A percentile compares a stretch with the other conserved stretches of the same genome.
phyloP scores from a whole-genome alignment of 2,888 invertebrate species.

The Hirtodrosophila duncani region DNA sequence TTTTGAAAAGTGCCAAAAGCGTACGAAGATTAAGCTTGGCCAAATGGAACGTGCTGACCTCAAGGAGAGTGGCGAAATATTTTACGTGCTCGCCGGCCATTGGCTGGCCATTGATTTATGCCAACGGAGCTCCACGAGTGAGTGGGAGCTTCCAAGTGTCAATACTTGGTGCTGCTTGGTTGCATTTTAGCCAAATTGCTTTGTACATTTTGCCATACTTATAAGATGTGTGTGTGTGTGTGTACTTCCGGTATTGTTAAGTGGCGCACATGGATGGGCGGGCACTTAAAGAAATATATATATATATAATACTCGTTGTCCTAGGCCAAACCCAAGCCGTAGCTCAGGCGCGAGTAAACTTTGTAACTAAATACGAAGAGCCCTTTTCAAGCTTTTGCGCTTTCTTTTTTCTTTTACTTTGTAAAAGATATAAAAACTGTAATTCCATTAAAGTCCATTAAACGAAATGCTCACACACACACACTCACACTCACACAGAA shows the following conservation, averaged over 20 bases:
- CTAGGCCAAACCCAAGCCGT: too few species aligned
- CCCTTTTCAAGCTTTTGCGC: conserved; percentile 39
- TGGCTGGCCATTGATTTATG: conserved; percentile 68
- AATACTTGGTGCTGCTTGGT: conserved; percentile 50
- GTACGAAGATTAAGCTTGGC: conserved; percentile 72
- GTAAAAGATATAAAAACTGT: conserved; percentile 56
- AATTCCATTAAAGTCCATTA: conserved; percentile 73
- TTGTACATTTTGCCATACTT: not conserved
- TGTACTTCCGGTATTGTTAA: conserved; percentile 66
- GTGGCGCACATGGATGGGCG: conserved; percentile 62
- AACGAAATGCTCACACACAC: conserved; percentile 52
- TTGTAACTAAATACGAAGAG: conserved; percentile 67
- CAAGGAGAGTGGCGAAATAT: conserved; percentile 58
- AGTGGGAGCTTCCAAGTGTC: conserved; percentile 68
- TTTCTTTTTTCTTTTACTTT: too few species aligned
- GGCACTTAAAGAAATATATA: conserved; percentile 54
- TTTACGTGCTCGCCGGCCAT: conserved; percentile 66
- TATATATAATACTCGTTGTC: conserved; percentile 64
- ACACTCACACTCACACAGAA: conserved; percentile 5
- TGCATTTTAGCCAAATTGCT: conserved; percentile 71
- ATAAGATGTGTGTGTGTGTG: conserved; percentile 16
- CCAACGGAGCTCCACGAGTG: conserved; percentile 65
- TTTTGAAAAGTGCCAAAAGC: conserved; percentile 70
- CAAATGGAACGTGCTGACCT: conserved; percentile 67
- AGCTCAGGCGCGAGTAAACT: conserved; percentile 66